Base-by-base conservation (phyloP, 2,113 vertebrate genomes). In the Castor canadensis region DNA sequence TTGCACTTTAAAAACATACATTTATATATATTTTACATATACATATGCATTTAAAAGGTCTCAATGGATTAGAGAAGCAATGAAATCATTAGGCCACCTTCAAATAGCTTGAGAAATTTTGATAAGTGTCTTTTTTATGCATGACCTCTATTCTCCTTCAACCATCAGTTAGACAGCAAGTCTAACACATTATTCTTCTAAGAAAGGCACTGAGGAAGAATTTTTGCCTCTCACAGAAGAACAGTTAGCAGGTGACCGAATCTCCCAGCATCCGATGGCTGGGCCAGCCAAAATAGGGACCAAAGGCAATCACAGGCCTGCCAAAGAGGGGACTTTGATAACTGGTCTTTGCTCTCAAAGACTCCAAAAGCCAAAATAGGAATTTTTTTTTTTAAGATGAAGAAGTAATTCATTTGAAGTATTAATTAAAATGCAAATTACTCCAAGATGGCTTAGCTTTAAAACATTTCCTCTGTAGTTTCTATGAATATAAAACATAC, bases 351-450 rank as follows among this genome's bases (percentile, higher is more conserved):
- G 73, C 95, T 97, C 89, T 97, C 16, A 0, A 98, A 96, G 52
- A 73, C 56, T 97, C 87, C 97, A 95, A 97, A 96, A 98, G 71
- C 38, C 35, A 72, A 92, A 95, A 22, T 3, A 96, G 95, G 90
- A 96, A 97, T 19, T n/a, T 66, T 47, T 56, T 66, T 75, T 97
- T 96, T 97, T 90, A 97, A 95, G 96, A 92, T 96, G 85, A 0
- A 1, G 86, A 52, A 17, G 79, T 92, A 98, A 96, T 96, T 98
- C 56, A 97, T 98, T 97, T 98, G 98, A 98, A 98, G 97, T 98
- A 98, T 98, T 98, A 98, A 98, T 98, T 98, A 98, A 98, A 98
- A 98, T 98, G 97, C 97, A 98, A 98, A 98, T 98, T 97, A 97
- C 96, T 98, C 94, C 81, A 97, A 96, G 90, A 98, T 94, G 95